Conservation (phyloP, 2,113 vertebrate genomes). For the Azemiops feae region DNA sequence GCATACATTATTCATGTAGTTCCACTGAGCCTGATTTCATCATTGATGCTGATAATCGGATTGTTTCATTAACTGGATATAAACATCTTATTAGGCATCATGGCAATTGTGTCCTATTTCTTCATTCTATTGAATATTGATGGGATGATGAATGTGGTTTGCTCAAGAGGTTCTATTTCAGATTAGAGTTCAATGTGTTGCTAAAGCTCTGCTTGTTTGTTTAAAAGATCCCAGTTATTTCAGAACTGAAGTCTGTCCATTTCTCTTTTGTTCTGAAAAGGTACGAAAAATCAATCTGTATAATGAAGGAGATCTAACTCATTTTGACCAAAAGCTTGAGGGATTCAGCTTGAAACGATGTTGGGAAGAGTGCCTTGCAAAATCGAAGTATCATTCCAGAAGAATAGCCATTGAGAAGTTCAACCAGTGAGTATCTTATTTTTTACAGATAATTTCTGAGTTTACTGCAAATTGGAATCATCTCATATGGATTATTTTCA, state of each 20-base stretch:
- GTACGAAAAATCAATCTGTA: conserved; percentile 87
- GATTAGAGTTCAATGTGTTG: not conserved
- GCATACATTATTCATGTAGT: not conserved
- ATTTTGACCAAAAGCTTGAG: conserved; percentile 87
- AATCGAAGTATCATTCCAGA: conserved; percentile 71
- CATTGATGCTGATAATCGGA: not conserved
- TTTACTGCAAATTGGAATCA: not conserved
- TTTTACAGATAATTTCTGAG: not conserved
- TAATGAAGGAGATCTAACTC: conserved; percentile 83
- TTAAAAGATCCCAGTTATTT: not conserved
- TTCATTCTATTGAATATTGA: not conserved
- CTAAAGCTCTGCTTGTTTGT: not conserved
- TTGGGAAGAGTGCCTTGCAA: conserved; percentile 88
- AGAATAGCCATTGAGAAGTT: conserved; percentile 75
- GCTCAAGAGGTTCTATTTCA: not conserved
- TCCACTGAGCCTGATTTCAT: not conserved
- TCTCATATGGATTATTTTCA: not conserved
- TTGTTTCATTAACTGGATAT: not conserved
- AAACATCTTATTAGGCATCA: not conserved
- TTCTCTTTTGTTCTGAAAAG: conserved; percentile 66
- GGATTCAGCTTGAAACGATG: conserved; percentile 81
- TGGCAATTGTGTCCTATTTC: not conserved
- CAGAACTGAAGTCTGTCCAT: not conserved
- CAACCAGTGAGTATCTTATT: conserved; percentile 78
- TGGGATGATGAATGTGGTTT: not conserved